Evolutionary conservation across 23 tunicate species (phyloP).

Genomic region (Styela clava): DNA sequence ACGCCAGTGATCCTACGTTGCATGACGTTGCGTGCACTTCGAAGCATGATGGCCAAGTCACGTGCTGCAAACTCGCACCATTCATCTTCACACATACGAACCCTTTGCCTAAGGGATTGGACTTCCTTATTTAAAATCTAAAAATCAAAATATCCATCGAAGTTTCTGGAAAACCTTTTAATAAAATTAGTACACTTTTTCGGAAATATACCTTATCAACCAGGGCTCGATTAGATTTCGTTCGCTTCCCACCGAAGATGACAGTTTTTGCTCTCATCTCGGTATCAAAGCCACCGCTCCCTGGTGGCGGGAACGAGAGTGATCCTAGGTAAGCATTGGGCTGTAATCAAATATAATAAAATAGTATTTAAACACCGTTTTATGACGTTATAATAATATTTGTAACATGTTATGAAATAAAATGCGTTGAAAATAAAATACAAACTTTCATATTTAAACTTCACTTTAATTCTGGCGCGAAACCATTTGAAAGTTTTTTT

Average conservation of each 20-base stretch:
- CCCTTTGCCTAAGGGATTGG: constrained; percentile 44
- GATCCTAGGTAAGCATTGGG: background rate
- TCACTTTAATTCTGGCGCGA: too few species aligned
- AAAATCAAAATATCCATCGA: too few species aligned
- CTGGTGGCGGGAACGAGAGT: constrained; percentile 11
- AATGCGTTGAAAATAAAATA: too few species aligned
- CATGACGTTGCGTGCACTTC: constrained; percentile 84
- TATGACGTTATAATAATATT: background rate
- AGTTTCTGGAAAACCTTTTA: background rate
- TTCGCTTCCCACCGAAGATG: constrained; percentile 13
- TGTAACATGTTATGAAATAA: too few species aligned
- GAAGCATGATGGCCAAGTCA: constrained; percentile 51
- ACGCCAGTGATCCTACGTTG: constrained; percentile 69
- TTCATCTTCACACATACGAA: constrained; percentile 85
- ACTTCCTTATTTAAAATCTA: constrained; percentile 78
- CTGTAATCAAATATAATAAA: background rate
- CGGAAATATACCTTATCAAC: constrained; percentile 38
- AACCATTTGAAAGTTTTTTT: too few species aligned
- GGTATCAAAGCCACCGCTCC: constrained; percentile 1
- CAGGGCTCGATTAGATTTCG: constrained; percentile 23
- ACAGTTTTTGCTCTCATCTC: constrained; percentile 20
- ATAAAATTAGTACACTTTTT: background rate
- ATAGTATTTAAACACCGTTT: background rate
- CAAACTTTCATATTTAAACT: too few species aligned
- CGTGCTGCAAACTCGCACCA: constrained; percentile 80